Evolutionary conservation across 2,888 invertebrate genomes (phyloP), one percentile per base, ranked within the genome.

Genomic region (Eristalinus aeneus): DNA sequence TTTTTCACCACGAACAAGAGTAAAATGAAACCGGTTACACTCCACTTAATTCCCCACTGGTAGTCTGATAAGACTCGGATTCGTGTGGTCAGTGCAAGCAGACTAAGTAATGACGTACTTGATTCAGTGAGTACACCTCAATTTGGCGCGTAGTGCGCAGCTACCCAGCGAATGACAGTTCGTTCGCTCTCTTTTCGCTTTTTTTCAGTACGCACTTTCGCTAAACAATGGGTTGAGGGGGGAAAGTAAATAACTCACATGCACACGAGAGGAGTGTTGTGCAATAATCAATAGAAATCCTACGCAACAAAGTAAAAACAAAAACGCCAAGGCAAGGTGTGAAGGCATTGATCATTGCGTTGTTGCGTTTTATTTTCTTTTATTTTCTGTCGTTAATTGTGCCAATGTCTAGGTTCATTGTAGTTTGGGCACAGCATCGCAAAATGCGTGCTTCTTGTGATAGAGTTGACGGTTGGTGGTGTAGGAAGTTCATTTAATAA

Each of bases 321-420:
- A 16, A 16, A 58, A 56, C 56, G 36, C 16, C 39, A 39, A 16
- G 3, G 27, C 34, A 46, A n/a, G 65, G 23, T 46, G 46, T 46
- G 46, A 16, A 46, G 46, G 8, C 46, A 58, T 58, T 27, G 23
- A 23, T 58, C 56, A 23, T 58, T 58, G 11, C 56, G 56, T 5
- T 56, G 9, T 9, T 16, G 46, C 16, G 46, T 46, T 31, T 36
- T 60, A 34, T 27, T 27, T 2, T 27, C 5, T 27, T 27, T 27
- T 27, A 27, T 10, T 54, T 27, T 22, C 22, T 23, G 32, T 60
- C 71, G 60, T 12, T 71, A 71, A 75, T 56, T 39, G 61, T 61
- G 79, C 71, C 80, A 75, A 75, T 79, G 80, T 10, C 67, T 71
- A 12, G 71, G 75, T 71, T 84, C 75, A 84, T 67, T 79, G 74